Base-by-base conservation (phyloP, 2,113 vertebrate genomes). In the Felis chaus region DNA sequence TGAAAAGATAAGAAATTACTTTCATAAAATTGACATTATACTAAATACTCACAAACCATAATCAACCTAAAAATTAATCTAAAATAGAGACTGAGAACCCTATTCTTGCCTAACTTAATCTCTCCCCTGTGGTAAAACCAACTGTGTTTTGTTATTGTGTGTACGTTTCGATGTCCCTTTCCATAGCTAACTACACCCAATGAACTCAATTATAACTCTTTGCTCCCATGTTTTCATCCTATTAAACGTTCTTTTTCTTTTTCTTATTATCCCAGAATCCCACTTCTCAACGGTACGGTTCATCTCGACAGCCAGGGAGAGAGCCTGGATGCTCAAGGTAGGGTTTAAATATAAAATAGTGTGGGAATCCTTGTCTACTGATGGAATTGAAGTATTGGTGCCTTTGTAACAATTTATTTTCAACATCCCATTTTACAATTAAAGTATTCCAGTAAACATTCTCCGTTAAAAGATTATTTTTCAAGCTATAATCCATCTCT, bases 281-380 rank as follows among this genome's bases (percentile, higher is more conserved):
- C 95, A 88, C 97, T 97, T 93, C 98, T 97, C 97, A 98, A 97
- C 98, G 97, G 97, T 98, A 97, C 48, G 97, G 25, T 93, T 98
- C 98, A 94, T 98, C 89, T 96, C 97, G 36, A 97, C 98, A 98
- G 96, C 97, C 97, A 97, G 97, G 97, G 95, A 98, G 98, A 96
- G 97, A 94, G 97, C 96, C 98, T 99, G 99, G 98, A 99, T 99
- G 98, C 98, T 73, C 98, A 98, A 99, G 98, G 99, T 99, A 98
- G 99, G 98, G 92, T 36, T 36, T 74, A 33, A 68, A 19, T 36
- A 7, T 79, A 79, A 63, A 31, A 27, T 13, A 27, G 55, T 85
- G 27, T 31, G 14, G 36, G 7, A 78, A 11, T 81, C 36, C 12
- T 48, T 93, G 36, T 84, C 81, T 78, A 18, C 45, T 68, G 27